phyloP scores from a whole-genome alignment of 1,140 invertebrate genomes.

The Cryptotermes secundus region DNA sequence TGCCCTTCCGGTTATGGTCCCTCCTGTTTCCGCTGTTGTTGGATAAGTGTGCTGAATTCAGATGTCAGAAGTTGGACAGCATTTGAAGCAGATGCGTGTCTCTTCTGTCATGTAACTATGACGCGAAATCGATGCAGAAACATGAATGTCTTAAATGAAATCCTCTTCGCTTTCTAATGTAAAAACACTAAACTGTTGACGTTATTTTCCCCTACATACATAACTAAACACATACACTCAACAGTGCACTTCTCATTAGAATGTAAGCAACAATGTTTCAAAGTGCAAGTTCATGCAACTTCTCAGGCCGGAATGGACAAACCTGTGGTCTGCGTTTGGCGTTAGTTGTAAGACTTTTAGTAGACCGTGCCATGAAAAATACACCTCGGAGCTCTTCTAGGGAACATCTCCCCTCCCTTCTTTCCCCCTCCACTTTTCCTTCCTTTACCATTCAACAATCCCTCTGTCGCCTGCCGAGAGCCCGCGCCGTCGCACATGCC shows the following conservation, averaged over 20 bases:
- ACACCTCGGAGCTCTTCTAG: slow-evolving; percentile 3
- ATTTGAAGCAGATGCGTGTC: neutral
- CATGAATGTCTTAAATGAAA: neutral
- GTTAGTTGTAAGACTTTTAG: slow-evolving; percentile 1
- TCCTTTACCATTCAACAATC: neutral
- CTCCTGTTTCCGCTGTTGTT: neutral
- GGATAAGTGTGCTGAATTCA: neutral
- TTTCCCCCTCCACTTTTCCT: neutral
- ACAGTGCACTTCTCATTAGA: neutral
- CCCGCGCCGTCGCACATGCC: neutral
- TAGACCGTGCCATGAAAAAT: neutral
- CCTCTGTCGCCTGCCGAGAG: neutral
- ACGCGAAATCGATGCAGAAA: neutral
- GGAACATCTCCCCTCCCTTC: neutral
- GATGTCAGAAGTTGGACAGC: neutral
- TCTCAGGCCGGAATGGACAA: neutral
- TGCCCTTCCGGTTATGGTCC: neutral
- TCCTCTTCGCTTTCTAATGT: neutral
- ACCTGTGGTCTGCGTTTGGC: neutral
- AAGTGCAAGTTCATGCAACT: neutral
- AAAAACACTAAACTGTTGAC: too few species aligned
- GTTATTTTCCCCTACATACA: neutral
- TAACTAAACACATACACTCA: neutral
- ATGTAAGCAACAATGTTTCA: neutral
- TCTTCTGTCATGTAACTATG: too few species aligned